Evolutionary conservation across 1,140 invertebrate species (phyloP).

Genomic region (Hyles euphorbiae): DNA sequence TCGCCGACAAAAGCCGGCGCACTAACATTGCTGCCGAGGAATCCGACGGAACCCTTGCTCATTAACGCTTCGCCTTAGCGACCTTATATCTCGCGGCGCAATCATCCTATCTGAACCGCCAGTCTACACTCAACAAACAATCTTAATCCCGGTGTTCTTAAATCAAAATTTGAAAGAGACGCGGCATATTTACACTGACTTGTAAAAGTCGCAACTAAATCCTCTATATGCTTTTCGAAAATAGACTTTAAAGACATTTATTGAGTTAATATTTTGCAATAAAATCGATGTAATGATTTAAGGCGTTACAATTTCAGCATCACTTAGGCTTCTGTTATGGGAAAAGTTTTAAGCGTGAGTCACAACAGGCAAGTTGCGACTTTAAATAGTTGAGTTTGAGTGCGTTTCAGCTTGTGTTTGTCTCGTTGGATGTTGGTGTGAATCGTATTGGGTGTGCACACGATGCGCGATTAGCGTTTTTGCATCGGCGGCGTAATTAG

Average conservation of each 20-base stretch:
- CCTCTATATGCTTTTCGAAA: constrained; percentile 1
- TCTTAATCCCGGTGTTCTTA: not conserved
- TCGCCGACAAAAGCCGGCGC: constrained; percentile 70
- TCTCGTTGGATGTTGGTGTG: constrained; percentile 1
- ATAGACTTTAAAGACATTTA: not conserved
- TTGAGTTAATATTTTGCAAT: constrained; percentile 16
- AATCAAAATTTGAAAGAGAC: constrained; percentile 5
- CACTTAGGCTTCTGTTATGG: constrained; percentile 1
- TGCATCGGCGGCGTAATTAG: constrained; percentile 62
- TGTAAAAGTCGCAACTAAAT: constrained; percentile 6
- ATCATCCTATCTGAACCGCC: constrained; percentile 23
- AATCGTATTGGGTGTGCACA: constrained; percentile 21
- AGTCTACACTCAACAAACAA: constrained; percentile 10
- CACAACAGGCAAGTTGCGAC: not conserved
- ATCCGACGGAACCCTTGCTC: constrained; percentile 58
- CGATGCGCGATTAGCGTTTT: constrained; percentile 70
- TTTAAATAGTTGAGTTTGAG: not conserved
- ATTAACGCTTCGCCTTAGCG: constrained; percentile 59
- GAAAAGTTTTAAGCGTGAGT: not conserved
- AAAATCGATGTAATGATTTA: constrained; percentile 4
- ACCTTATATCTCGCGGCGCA: constrained; percentile 9
- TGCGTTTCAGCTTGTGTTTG: not conserved
- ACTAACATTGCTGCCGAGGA: constrained; percentile 58
- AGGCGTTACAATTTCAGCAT: constrained; percentile 11
- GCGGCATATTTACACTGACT: constrained; percentile 1